Evolutionary conservation across 2,888 invertebrate genomes (phyloP).

Genomic region (Calephelis perditalis): DNA sequence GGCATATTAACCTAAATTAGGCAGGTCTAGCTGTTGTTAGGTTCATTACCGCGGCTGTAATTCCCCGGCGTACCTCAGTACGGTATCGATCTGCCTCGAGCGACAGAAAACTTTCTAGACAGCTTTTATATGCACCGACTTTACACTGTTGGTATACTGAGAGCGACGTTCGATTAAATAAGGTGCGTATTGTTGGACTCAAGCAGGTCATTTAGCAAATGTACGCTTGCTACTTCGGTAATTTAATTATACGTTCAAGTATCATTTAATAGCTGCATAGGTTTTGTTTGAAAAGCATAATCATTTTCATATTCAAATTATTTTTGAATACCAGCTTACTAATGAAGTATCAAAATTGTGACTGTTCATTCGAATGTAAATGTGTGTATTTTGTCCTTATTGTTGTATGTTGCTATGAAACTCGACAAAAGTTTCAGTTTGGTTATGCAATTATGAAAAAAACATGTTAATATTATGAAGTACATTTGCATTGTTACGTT

Average conservation of each 20-base stretch:
- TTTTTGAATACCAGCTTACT: background rate
- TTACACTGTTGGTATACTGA: constrained; percentile 52
- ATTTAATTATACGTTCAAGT: background rate
- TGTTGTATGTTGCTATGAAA: no score
- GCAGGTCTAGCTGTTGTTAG: constrained; percentile 52
- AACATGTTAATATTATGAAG: no score
- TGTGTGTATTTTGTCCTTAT: no score
- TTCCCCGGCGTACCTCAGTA: constrained; percentile 57
- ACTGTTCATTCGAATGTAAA: no score
- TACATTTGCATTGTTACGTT: no score
- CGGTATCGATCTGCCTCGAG: constrained; percentile 69
- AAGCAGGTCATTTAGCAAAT: constrained; percentile 28
- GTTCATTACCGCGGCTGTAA: constrained; percentile 57
- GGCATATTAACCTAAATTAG: constrained; percentile 74
- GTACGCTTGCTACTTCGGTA: background rate
- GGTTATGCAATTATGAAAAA: no score
- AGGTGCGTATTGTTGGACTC: constrained; percentile 38
- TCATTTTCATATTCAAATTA: background rate
- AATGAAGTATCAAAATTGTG: background rate
- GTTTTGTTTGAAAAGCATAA: constrained; percentile 18
- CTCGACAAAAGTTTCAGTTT: no score
- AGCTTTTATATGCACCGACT: constrained; percentile 78
- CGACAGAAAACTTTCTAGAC: constrained; percentile 79
- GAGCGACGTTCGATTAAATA: constrained; percentile 42
- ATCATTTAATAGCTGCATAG: background rate